Base-by-base conservation (phyloP, 37 sponge, comb jelly and placozoan species). In the Theonella swinhoei region DNA sequence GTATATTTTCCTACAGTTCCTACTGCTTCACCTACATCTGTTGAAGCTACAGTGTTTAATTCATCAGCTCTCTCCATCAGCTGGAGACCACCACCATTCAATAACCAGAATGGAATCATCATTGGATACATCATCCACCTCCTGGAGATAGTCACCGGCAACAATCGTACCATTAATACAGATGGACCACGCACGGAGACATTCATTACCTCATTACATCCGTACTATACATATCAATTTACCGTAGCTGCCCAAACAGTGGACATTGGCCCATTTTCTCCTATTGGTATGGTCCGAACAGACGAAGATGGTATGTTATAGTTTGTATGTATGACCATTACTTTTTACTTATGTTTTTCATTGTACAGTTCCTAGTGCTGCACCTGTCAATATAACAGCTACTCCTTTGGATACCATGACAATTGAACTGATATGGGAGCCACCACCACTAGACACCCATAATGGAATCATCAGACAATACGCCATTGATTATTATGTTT, bases 81-180 rank as follows among this genome's bases (percentile, higher is more conserved):
- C 41, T 79, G 80, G 80, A 9, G 24, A 14, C 80, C 80, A 39
- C 80, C 80, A 32, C 1, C 25, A 31, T 32, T 3, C 24, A 34
- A 65, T 17, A 23, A 64, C 20, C 80, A 64, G 68, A 79, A 79
- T 39, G 80, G 80, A 33, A 63, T 79, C 62, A 79, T 79, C 28
- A 65, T 24, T 39, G 39, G 64, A 63, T 79, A 79, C 29, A 64
- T 29, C 19, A 39, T 79, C 42, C 25, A n/a, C 5, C 28, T 79
- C 8, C 37, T 34, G 14, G 54, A 47, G 14, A 14, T 47, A 17
- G 14, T 47, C 54, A 47, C 54, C 14, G 54, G 54, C 54, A 47
- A 47, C 14, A 14, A 47, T 17, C 7, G 54, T 7, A 14, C 14
- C 54, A 47, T 47, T 47, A 14, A 47, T 47, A 47, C 54, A 17